Evolutionary conservation across 2,113 vertebrate species (phyloP).

Genomic region (Chloroceryle aenea): DNA sequence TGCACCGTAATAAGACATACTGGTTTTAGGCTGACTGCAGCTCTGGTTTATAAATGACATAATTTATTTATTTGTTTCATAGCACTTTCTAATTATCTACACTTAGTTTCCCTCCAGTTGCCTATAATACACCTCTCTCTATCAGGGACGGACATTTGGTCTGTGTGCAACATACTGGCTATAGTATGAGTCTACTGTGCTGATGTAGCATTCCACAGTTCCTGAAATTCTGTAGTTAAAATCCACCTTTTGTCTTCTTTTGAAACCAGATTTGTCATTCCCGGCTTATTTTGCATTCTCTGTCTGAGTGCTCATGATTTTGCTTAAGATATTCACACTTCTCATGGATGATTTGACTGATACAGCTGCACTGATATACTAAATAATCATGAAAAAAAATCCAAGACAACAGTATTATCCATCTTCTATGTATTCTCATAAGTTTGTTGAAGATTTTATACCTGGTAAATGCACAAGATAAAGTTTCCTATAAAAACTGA

Average conservation of each 20-base stretch:
- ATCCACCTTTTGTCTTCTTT: not conserved
- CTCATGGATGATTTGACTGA: not conserved
- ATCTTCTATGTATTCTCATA: not conserved
- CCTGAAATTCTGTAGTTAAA: not conserved
- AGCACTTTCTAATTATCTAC: constrained; percentile 67
- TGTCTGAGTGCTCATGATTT: not conserved
- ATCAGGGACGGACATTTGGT: not conserved
- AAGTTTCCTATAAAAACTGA: not conserved
- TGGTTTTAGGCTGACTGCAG: constrained; percentile 1
- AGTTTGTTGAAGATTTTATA: not conserved
- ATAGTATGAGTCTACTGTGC: not conserved
- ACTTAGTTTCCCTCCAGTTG: constrained; percentile 49
- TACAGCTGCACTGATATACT: not conserved
- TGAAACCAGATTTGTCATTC: not conserved
- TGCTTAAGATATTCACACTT: not conserved
- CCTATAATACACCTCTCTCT: not conserved
- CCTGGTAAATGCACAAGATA: not conserved
- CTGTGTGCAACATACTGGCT: not conserved
- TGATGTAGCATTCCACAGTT: not conserved
- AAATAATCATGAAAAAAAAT: not conserved
- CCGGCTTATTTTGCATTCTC: not conserved
- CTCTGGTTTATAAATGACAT: constrained; percentile 33
- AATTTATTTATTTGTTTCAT: constrained; percentile 65
- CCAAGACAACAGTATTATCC: not conserved
- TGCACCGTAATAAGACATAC: constrained; percentile 37